Evolutionary conservation across 2,888 invertebrate genomes (phyloP).

Genomic region (Plagodis pulveraria): DNA sequence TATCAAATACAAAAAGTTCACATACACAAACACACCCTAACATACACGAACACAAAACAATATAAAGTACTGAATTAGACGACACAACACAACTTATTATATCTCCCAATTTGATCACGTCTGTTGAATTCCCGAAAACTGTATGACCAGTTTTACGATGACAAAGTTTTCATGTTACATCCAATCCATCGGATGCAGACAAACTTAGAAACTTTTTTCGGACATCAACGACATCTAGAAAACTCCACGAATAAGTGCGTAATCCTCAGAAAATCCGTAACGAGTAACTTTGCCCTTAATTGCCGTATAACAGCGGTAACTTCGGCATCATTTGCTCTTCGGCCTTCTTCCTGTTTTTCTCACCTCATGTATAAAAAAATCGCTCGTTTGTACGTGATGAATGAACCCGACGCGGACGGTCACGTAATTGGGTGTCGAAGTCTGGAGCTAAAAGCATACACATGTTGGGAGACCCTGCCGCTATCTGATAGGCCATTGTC

Average conservation of each 20-base stretch:
- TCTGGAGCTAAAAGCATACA: constrained; percentile 81
- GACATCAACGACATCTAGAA: constrained; percentile 21
- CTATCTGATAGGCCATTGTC: constrained; percentile 78
- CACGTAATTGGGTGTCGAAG: constrained; percentile 81
- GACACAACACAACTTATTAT: constrained; percentile 4
- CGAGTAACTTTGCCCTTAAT: constrained; percentile 59
- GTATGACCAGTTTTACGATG: constrained; percentile 21
- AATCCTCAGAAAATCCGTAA: constrained; percentile 52
- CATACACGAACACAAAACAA: background rate
- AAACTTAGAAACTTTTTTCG: constrained; percentile 24
- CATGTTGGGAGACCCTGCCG: constrained; percentile 67
- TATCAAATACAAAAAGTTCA: too few species aligned
- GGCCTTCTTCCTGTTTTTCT: constrained; percentile 52
- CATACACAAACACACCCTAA: too few species aligned
- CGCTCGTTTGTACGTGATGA: constrained; percentile 75
- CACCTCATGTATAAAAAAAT: constrained; percentile 61
- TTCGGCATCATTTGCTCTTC: constrained; percentile 56
- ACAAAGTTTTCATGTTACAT: constrained; percentile 18
- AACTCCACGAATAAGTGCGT: constrained; percentile 32
- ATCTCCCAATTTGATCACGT: constrained; percentile 7
- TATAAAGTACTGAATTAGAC: constrained; percentile 4
- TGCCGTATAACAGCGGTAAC: constrained; percentile 52
- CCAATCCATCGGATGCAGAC: constrained; percentile 21
- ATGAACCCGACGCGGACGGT: constrained; percentile 63
- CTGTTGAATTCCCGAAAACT: constrained; percentile 4